Evolutionary conservation across 2,888 invertebrate species (phyloP), one percentile per base, ranked within the genome.

Genomic region (Cheilosia scutellata): DNA sequence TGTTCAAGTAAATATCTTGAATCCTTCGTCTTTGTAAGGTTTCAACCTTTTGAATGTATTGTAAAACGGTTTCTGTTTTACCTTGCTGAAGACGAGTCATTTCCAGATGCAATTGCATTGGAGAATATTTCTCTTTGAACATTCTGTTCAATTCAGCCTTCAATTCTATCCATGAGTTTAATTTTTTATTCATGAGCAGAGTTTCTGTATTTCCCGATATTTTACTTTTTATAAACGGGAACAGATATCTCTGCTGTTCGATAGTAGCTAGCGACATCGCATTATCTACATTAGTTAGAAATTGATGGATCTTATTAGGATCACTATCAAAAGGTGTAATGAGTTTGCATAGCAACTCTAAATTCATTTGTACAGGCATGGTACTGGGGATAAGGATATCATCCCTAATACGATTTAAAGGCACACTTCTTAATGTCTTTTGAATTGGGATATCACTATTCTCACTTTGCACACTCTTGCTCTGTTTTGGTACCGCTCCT

Each of bases 151-250:
- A 7, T 37, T 66, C 65, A 4, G 13, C 20, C 31, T 47, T 42
- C 7, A 57, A 27, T 58, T 49, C 57, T 9, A 7, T 7, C 66
- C 66, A 66, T 5, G 51, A 25, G 27, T 66, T 7, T 7, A 51
- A 3, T 7, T n/a, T 66, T 40, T 66, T 66, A 29, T 66, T 66
- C 51, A 53, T 40, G 2, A 66, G 40, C 13, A 66, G 4, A 4
- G 40, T 66, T 66, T 66, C 53, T 1, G 53, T 40, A 53, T 66
- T 66, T 6, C 40, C 66, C 0, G 53, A 40, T 27, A 66, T 66
- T 11, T 27, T 37, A 5, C 37, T 66, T 37, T 65, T 65, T 5
- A 65, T 51, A 0, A 49, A 29, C 2, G 5, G 47, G 11, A n/a
- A 49, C 37, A 37, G 11, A 9, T 13, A n/a, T 20, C 6, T 37